These are phyloP conservation scores for Drosophila cracens DNA, from an alignment of 2,888 invertebrate species.

Conservation along the genomic window DNA sequence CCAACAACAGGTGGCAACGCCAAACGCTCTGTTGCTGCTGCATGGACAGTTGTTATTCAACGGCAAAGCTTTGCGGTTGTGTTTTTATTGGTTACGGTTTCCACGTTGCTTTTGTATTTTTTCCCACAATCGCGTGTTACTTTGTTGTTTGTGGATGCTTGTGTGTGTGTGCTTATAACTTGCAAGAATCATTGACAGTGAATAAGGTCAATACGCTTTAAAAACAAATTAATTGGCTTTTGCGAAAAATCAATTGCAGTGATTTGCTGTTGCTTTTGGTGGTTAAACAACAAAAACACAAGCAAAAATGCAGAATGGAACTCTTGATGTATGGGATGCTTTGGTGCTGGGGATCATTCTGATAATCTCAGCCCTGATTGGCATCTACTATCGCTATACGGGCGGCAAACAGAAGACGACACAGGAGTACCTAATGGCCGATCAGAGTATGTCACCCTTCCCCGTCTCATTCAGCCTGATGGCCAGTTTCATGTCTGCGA, in stretches of 20 bases:
- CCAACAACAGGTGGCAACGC: slow-evolving; percentile 49
- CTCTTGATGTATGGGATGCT: slow-evolving; percentile 90
- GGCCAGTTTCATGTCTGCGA: slow-evolving; percentile 97
- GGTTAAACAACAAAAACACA: slow-evolving; percentile 13
- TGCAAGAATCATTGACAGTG: slow-evolving; percentile 60
- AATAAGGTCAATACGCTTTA: slow-evolving; percentile 60
- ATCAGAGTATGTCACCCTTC: slow-evolving; percentile 91
- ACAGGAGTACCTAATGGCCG: slow-evolving; percentile 94
- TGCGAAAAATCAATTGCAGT: slow-evolving; percentile 65
- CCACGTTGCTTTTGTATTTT: slow-evolving; percentile 14
- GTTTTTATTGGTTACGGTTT: not conserved
- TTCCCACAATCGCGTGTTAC: slow-evolving; percentile 49
- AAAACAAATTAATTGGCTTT: slow-evolving; percentile 20
- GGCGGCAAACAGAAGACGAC: slow-evolving; percentile 95
- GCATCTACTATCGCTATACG: slow-evolving; percentile 93
- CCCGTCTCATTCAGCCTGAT: slow-evolving; percentile 95
- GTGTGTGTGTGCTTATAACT: slow-evolving; percentile 25
- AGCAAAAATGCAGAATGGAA: slow-evolving; percentile 59
- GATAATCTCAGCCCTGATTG: slow-evolving; percentile 90
- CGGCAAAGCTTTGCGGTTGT: slow-evolving; percentile 44
- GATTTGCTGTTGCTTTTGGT: not conserved
- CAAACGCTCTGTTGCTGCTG: not conserved
- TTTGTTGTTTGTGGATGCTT: slow-evolving; percentile 23
- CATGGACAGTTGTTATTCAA: slow-evolving; percentile 61
- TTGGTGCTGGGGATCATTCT: slow-evolving; percentile 90